Conservation (phyloP, 2,113 vertebrate species). For the Emberiza fucata region DNA sequence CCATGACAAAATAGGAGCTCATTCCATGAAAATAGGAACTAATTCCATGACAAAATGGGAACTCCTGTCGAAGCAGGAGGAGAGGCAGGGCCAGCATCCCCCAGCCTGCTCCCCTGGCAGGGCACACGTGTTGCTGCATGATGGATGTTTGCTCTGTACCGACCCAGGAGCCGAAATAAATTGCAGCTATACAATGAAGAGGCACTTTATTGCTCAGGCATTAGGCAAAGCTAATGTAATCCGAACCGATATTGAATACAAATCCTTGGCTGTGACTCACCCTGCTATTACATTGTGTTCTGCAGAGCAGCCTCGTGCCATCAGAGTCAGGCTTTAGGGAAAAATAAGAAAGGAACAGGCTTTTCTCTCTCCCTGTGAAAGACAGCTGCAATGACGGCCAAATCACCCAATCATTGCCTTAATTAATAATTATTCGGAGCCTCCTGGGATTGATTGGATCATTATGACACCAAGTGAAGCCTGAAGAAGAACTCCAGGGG, state of each 20-base stretch:
- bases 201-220: slow-evolving; percentile 63
- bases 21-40: not conserved
- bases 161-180: slow-evolving; percentile 36
- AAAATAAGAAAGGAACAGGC: not conserved
- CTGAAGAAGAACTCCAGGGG: not conserved
- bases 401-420: slow-evolving; percentile 52
- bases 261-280: slow-evolving; percentile 53
- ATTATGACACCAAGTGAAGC: slow-evolving; percentile 18
- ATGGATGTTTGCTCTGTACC: slow-evolving; percentile 8
- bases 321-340: not conserved
- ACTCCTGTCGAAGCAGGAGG: not conserved
- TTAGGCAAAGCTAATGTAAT: slow-evolving; percentile 58
- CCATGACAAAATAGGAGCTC: too few species aligned
- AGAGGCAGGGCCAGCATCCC: not conserved
- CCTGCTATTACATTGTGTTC: slow-evolving; percentile 6
- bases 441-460: slow-evolving; percentile 31
- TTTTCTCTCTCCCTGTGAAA: slow-evolving; percentile 1
- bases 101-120: not conserved
- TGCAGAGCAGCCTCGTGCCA: not conserved
- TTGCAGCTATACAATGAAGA: slow-evolving; percentile 55
- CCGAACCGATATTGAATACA: slow-evolving; percentile 43
- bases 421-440: slow-evolving; percentile 50
- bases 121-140: not conserved
- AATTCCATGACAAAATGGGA: not conserved
- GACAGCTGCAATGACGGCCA: slow-evolving; percentile 14